Conservation (phyloP, 2,113 vertebrate species). For the Struthio camelus region DNA sequence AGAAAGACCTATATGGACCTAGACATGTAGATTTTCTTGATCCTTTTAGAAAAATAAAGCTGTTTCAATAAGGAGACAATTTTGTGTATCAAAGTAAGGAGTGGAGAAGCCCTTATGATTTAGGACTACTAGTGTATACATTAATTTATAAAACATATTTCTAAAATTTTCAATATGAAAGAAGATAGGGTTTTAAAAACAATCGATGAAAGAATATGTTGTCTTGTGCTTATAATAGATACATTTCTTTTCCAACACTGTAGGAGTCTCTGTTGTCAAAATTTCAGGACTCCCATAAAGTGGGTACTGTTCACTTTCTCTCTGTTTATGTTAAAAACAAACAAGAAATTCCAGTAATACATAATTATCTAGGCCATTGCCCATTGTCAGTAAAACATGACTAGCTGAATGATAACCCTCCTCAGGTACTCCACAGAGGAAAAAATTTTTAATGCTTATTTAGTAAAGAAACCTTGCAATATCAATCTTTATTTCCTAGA, state of each 20-base stretch:
- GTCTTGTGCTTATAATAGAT: background rate
- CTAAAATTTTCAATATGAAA: background rate
- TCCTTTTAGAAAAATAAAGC: background rate
- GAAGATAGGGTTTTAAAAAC: background rate
- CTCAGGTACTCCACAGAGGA: background rate
- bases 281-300: background rate
- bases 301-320: background rate
- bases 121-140: background rate
- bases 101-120: background rate
- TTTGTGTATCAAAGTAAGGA: background rate
- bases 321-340: background rate
- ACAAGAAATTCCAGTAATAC: background rate
- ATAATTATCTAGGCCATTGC: background rate
- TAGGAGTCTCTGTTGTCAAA: background rate
- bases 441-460: background rate
- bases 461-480: background rate
- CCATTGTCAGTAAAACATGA: background rate
- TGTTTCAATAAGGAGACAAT: background rate
- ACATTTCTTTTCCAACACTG: background rate
- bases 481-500: background rate
- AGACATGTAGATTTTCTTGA: background rate
- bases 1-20: background rate
- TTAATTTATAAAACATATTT: background rate
- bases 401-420: background rate
- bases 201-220: background rate